phyloP scores from a whole-genome alignment of 2,113 vertebrate species.

The Cinclus cinclus region DNA sequence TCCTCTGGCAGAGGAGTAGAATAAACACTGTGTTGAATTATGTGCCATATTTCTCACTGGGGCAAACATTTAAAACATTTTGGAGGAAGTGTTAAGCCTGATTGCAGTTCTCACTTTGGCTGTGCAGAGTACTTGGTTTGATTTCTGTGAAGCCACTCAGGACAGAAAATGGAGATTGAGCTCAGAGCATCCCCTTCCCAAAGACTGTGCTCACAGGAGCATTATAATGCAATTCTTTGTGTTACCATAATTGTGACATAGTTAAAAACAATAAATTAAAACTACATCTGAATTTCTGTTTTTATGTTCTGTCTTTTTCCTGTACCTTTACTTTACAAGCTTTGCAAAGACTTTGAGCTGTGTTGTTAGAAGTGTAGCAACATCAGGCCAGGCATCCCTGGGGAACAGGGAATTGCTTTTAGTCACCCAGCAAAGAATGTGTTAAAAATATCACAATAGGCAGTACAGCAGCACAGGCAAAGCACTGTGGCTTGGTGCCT shows the following conservation, averaged over 20 bases:
- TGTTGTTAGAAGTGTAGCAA: background rate
- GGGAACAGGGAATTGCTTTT: background rate
- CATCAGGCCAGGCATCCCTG: background rate
- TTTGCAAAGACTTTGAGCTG: background rate
- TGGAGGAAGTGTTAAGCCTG: background rate
- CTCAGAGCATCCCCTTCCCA: background rate
- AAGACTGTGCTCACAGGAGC: background rate
- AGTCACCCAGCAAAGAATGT: background rate
- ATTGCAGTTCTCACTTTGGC: background rate
- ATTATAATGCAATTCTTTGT: accelerated
- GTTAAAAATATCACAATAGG: background rate
- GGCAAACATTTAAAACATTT: background rate
- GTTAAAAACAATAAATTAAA: background rate
- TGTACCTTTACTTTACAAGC: background rate
- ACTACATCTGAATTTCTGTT: background rate
- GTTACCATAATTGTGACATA: background rate
- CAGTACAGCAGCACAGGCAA: background rate
- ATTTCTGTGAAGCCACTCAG: background rate
- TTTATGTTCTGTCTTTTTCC: background rate
- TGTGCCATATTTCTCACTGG: background rate
- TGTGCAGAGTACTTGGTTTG: background rate
- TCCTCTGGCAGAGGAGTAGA: background rate
- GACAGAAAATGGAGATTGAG: background rate
- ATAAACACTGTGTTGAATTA: background rate
- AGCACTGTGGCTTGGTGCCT: background rate